These are phyloP conservation scores for Pseudomyrmex gracilis DNA, from an alignment of 1,140 invertebrate genomes.

Conservation along the genomic window DNA sequence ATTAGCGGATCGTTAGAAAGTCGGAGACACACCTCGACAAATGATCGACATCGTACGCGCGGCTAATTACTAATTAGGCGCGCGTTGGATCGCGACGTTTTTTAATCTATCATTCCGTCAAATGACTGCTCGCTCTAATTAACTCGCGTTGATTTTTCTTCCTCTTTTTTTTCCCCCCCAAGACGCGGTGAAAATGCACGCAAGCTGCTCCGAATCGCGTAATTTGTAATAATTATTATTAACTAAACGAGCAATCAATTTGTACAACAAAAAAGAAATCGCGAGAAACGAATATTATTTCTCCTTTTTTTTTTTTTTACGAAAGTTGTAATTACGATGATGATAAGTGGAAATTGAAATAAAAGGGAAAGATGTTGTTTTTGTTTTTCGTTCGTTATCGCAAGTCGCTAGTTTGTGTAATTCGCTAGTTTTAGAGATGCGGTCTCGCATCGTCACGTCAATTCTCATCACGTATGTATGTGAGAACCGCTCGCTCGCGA, in stretches of 20 bases:
- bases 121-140: slow-evolving; percentile 55
- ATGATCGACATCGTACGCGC: slow-evolving; percentile 32
- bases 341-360: not conserved
- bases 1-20: slow-evolving; percentile 47
- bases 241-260: not conserved
- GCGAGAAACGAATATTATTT: not conserved
- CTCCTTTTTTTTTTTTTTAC: too few species aligned
- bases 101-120: slow-evolving; percentile 22
- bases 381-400: not conserved
- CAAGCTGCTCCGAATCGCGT: not conserved
- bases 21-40: slow-evolving; percentile 51
- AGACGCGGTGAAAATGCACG: too few species aligned
- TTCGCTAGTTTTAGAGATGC: slow-evolving; percentile 35
- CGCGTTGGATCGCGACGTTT: slow-evolving; percentile 16
- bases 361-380: not conserved
- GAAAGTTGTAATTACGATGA: not conserved
- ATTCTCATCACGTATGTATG: slow-evolving; percentile 40
- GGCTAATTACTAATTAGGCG: slow-evolving; percentile 44
- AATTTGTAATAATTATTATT: not conserved
- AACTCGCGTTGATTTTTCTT: slow-evolving; percentile 12
- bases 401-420: not conserved
- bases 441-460: not conserved
- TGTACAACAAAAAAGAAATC: too few species aligned
- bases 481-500: slow-evolving; percentile 13
- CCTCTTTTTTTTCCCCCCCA: not conserved